phyloP scores from a whole-genome alignment of 2,797 vertebrate genomes.

The Xenops minutus region DNA sequence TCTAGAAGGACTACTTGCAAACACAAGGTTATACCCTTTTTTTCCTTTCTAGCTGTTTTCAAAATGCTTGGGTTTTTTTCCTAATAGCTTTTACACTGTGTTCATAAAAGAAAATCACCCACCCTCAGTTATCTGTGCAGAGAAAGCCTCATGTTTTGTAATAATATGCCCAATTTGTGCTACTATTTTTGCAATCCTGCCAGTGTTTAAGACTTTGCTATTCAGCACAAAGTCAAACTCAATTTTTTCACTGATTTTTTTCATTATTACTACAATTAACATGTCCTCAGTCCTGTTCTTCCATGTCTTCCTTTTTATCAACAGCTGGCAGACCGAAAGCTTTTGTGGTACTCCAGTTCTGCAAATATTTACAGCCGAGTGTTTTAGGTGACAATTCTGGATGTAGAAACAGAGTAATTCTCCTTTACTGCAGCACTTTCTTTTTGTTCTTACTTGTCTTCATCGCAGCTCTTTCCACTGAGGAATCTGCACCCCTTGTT shows the following conservation, averaged over 20 bases:
- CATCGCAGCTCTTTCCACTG: not conserved
- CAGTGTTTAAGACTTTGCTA: not conserved
- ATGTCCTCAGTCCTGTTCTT: not conserved
- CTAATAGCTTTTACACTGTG: not conserved
- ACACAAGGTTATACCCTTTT: not conserved
- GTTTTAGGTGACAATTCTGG: not conserved
- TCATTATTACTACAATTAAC: not conserved
- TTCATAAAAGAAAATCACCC: conserved; percentile 31
- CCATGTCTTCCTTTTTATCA: not conserved
- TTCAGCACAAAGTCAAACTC: conserved; percentile 14
- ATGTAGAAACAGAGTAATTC: not conserved
- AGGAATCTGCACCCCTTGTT: not conserved
- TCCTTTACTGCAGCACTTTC: not conserved
- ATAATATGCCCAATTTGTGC: conserved; percentile 41
- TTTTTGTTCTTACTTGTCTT: not conserved
- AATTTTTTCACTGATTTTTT: conserved; percentile 1
- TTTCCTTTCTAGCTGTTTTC: not conserved
- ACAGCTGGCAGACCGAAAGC: not conserved
- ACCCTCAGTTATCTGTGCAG: not conserved
- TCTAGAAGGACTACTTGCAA: not conserved
- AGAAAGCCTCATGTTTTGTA: conserved; percentile 12
- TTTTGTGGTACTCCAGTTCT: not conserved
- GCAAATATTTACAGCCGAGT: not conserved
- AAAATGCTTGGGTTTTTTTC: not conserved
- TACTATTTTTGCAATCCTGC: conserved; percentile 5